Base-by-base conservation (phyloP, 2,888 invertebrate genomes). In the Drymonia ruficornis region DNA sequence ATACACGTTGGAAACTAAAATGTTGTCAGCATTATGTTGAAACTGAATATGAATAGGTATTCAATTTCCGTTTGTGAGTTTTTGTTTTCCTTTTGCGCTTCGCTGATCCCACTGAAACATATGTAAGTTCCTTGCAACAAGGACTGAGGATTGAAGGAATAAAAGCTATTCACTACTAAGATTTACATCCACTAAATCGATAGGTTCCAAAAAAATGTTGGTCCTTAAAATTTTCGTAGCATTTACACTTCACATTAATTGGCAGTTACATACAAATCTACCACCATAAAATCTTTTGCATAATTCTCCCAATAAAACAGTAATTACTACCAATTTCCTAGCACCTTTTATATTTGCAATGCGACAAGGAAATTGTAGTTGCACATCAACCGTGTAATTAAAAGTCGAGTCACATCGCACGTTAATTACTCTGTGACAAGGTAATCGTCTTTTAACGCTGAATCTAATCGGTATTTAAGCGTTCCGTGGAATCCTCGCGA, bases 401-500 rank as follows among this genome's bases (percentile, higher is more conserved):
- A 62, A 61, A 63, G 43, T 47, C 52, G 46, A 50, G 61, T 61
- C 59, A 55, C 61, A 59, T 60, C 59, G 47, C 57, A 38, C 49
- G 40, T 50, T 59, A 63, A 70, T 69, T 65, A 62, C 61, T 49
- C 19, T 58, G 53, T 65, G 66, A 68, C 70, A 56, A 69, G 57
- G 42, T 66, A 72, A 68, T 70, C 62, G 52, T 34, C 61, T 70
- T 70, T 66, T 72, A 72, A 61, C 49, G 15, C 45, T 59, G 61
- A 56, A 63, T 62, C 59, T 72, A 69, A 70, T 66, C 53, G 69
- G 5, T 61, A 63, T 28, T 45, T 45, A 71, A 68, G 60, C 65
- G 56, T 68, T 68, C 66, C 60, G 56, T 49, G 57, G 61, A 67
- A 57, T 55, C 58, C 47, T 53, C 52, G 23, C 46, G 34, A 44